These are phyloP conservation scores for Isoperla grammatica DNA, from an alignment of 2,888 invertebrate species.

Conservation along the genomic window DNA sequence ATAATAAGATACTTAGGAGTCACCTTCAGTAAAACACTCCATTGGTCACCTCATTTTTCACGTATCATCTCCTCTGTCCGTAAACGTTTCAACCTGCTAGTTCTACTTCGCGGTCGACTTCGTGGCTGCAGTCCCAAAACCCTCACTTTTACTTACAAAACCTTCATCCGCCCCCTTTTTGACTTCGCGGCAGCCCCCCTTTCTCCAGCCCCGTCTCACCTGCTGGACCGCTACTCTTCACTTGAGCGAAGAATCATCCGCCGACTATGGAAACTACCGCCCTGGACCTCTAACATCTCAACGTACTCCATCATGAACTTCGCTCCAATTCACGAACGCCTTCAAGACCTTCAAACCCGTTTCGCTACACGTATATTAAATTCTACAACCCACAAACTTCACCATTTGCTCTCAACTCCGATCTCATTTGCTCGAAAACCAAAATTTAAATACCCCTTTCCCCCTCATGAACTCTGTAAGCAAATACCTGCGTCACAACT, in stretches of 20 bases:
- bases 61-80: neutral
- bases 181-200: neutral
- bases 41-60: neutral
- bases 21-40: neutral
- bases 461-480: no score
- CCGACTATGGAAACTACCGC: neutral
- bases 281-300: neutral
- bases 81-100: neutral
- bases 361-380: no score
- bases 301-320: neutral
- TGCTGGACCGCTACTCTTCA: neutral
- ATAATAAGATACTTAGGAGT: neutral
- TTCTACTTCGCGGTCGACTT: neutral
- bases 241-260: neutral
- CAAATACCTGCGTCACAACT: no score
- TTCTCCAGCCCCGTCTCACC: neutral
- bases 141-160: neutral
- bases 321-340: neutral
- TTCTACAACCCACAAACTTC: neutral
- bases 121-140: neutral
- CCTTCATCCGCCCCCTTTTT: neutral
- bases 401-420: no score
- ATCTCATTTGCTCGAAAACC: no score
- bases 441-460: no score
- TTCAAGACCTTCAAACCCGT: no score